These are phyloP conservation scores for Protobothrops flavoviridis DNA, from an alignment of 2,113 vertebrate genomes.

Conservation along the genomic window DNA sequence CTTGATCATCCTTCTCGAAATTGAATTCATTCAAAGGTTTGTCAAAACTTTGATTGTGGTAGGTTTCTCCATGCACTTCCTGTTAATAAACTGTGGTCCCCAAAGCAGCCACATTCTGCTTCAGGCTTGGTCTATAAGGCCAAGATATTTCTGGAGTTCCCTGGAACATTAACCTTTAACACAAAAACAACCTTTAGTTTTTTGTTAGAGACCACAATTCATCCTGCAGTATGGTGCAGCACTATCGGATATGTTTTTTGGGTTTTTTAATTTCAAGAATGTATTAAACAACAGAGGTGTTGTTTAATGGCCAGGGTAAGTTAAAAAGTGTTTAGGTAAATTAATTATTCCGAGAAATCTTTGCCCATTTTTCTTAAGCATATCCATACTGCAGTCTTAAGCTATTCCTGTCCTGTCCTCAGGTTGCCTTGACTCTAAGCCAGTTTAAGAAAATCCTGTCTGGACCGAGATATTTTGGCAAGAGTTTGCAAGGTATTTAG, in stretches of 20 bases:
- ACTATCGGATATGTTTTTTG: too few species aligned
- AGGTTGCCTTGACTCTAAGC: background rate
- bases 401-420: background rate
- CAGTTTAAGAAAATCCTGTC: background rate
- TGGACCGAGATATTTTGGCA: background rate
- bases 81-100: background rate
- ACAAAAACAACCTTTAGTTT: background rate
- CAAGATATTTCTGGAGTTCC: background rate
- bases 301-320: background rate
- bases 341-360: background rate
- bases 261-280: background rate
- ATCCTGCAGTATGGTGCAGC: background rate
- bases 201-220: background rate
- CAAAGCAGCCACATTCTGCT: background rate
- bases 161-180: background rate
- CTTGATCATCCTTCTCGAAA: background rate
- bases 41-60: background rate
- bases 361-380: background rate
- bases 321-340: background rate
- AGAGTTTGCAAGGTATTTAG: background rate
- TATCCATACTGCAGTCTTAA: background rate
- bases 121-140: background rate
- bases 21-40: background rate
- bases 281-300: background rate
- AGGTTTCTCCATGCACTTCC: background rate